A percentile compares a stretch with the other conserved stretches of the same genome.
These are phyloP conservation scores for Prorops nasuta DNA, from an alignment of 1,140 invertebrate genomes.

Conservation along the genomic window DNA sequence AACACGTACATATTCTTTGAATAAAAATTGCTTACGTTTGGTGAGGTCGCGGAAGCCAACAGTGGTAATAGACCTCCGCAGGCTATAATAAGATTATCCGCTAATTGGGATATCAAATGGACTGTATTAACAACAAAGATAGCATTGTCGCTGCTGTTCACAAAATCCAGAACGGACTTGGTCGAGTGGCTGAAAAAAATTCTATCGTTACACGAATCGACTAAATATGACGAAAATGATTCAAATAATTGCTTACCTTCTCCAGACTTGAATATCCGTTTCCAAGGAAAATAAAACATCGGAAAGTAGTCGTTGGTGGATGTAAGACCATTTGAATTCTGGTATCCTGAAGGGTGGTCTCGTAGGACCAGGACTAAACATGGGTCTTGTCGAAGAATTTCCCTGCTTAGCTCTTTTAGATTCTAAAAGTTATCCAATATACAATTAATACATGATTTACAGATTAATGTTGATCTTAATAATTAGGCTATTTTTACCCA, in stretches of 20 bases:
- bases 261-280: constrained; percentile 94
- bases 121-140: constrained; percentile 99
- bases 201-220: not conserved
- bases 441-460: too few species aligned
- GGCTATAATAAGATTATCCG: constrained; percentile 98
- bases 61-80: constrained; percentile 96
- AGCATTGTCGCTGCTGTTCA: constrained; percentile 96
- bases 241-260: constrained; percentile 58
- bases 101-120: constrained; percentile 97
- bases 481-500: constrained; percentile 45
- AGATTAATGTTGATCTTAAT: not conserved
- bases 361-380: constrained; percentile 93
- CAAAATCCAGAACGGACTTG: constrained; percentile 96
- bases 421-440: too few species aligned
- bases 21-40: constrained; percentile 92
- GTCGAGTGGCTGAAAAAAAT: constrained; percentile 79
- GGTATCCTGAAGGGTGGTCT: constrained; percentile 97
- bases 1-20: too few species aligned
- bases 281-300: constrained; percentile 97
- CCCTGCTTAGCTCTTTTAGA: constrained; percentile 61
- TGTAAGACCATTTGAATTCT: constrained; percentile 99
- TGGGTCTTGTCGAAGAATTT: constrained; percentile 67
- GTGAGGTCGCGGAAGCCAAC: constrained; percentile 95
- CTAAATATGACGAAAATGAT: not conserved
- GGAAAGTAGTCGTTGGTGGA: constrained; percentile 94